Percentiles rank a stretch among this genome's conserved stretches.
phyloP scores from a whole-genome alignment of 1,140 invertebrate genomes.

The Bathynomus jamesi region DNA sequence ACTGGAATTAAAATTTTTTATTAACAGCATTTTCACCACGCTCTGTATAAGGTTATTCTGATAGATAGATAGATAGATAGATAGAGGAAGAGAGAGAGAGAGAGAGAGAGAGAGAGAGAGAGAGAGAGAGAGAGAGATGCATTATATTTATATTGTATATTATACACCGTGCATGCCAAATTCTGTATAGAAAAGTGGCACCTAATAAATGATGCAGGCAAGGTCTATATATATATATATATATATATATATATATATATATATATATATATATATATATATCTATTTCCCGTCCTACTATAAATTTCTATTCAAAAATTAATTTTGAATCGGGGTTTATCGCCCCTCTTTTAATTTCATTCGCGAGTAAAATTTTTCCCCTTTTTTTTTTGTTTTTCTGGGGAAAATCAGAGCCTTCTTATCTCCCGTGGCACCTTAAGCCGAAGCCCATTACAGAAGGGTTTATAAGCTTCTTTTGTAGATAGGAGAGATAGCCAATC shows the following conservation, averaged over 20 bases:
- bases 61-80: neutral
- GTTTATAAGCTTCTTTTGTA: neutral
- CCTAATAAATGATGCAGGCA: no score
- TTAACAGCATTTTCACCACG: no score
- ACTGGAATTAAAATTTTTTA: no score
- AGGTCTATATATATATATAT: constrained; percentile 1
- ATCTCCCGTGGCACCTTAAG: neutral
- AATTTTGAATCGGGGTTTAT: neutral
- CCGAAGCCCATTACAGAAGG: neutral
- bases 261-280: neutral
- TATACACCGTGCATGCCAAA: neutral
- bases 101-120: neutral
- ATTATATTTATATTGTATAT: neutral
- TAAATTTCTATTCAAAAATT: neutral
- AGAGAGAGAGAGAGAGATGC: neutral
- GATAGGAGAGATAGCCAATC: neutral
- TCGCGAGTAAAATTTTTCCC: neutral
- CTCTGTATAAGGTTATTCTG: no score
- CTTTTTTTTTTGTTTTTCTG: neutral
- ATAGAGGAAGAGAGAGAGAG: neutral
- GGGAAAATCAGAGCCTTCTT: neutral
- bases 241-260: constrained; percentile 2
- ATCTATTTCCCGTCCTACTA: neutral
- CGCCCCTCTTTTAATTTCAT: neutral
- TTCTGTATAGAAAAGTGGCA: no score